A percentile compares a stretch with the other conserved stretches of the same genome.
Evolutionary conservation across 2,888 invertebrate species (phyloP).

Genomic region (Antheraea assamensis): DNA sequence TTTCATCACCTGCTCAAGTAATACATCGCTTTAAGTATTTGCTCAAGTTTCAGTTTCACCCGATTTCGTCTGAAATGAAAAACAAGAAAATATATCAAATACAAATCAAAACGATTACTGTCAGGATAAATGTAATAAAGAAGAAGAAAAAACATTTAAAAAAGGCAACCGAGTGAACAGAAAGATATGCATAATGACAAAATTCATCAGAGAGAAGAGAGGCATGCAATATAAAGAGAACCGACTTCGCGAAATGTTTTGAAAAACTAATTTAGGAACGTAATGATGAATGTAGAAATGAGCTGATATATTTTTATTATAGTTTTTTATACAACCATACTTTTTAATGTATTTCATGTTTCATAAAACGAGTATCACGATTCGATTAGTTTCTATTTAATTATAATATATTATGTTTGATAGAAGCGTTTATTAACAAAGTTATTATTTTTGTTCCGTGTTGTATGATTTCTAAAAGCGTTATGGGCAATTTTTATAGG

Average conservation of each 20-base stretch:
- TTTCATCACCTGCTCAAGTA: background rate
- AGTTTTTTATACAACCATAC: background rate
- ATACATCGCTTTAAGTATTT: background rate
- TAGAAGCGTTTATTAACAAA: too few relatives aligned
- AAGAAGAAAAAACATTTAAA: background rate
- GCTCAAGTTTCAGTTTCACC: background rate
- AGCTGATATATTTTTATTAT: background rate
- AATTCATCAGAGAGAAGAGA: conserved; percentile 4
- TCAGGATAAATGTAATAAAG: background rate
- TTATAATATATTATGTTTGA: background rate
- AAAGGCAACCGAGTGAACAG: background rate
- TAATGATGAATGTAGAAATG: background rate
- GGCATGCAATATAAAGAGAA: background rate
- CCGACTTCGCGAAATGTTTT: background rate
- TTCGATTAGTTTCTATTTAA: background rate
- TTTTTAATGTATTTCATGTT: background rate
- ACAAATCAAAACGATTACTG: background rate
- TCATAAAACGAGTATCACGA: background rate
- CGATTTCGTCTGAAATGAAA: background rate
- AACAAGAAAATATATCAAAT: background rate
- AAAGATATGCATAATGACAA: conserved; percentile 11
- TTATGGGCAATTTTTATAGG: too few relatives aligned
- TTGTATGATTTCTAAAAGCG: too few relatives aligned
- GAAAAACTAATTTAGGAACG: background rate
- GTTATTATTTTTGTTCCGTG: too few relatives aligned